phyloP scores from a whole-genome alignment of 2,888 invertebrate genomes.

The Julus scanicus region DNA sequence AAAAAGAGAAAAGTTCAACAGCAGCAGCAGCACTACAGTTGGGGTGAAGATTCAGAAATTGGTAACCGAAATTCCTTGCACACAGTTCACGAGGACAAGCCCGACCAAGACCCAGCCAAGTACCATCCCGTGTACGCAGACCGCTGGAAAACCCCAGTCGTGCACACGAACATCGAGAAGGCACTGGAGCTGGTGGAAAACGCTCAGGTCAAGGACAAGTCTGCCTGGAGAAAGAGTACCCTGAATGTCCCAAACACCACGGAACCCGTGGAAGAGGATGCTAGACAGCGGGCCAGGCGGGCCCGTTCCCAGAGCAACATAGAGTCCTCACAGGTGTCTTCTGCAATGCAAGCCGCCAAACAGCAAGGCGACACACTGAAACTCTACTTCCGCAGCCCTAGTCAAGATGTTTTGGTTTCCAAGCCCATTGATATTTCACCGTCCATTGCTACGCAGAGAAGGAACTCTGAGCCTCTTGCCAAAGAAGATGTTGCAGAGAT shows the following conservation, averaged over 20 bases:
- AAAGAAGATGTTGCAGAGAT: not conserved
- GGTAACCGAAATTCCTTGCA: slow-evolving; percentile 48
- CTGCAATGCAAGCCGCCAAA: slow-evolving; percentile 48
- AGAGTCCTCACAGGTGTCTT: slow-evolving; percentile 50
- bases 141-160: slow-evolving; percentile 55
- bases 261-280: slow-evolving; percentile 74
- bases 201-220: slow-evolving; percentile 76
- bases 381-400: slow-evolving; percentile 53
- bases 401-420: slow-evolving; percentile 2
- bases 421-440: not conserved
- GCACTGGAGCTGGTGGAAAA: slow-evolving; percentile 62
- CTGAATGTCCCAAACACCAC: slow-evolving; percentile 72
- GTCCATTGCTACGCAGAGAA: not conserved
- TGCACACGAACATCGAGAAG: slow-evolving; percentile 56
- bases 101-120: slow-evolving; percentile 48
- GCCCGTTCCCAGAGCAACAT: slow-evolving; percentile 54
- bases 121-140: slow-evolving; percentile 57
- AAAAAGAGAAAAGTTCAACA: not conserved
- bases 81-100: slow-evolving; percentile 57
- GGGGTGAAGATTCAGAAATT: not conserved
- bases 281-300: slow-evolving; percentile 37
- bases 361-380: slow-evolving; percentile 52
- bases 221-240: slow-evolving; percentile 78
- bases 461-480: slow-evolving; percentile 30
- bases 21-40: not conserved